Base-by-base conservation (phyloP, 2,888 invertebrate species). In the Tetanocera ferruginea region DNA sequence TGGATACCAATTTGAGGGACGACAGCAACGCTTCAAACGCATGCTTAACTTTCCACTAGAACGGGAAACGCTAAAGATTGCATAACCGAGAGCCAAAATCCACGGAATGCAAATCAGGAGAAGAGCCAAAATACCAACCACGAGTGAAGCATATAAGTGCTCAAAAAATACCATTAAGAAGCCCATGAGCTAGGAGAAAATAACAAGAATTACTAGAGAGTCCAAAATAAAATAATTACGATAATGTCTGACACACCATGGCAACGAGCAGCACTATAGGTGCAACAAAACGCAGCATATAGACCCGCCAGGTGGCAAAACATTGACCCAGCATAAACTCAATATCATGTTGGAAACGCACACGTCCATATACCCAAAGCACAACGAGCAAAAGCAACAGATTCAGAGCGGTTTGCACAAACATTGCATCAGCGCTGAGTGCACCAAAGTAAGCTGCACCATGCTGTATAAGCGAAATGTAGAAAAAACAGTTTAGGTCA, bases 291-390 rank as follows among this genome's bases (percentile, higher is more conserved):
- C 89, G 85, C 19, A 89, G 73, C 5, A 87, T 76, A 66, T 86
- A 86, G 5, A 89, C 78, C 81, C 86, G 88, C 83, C 90, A 91
- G 31, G 91, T 90, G 17, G 84, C 81, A 62, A 95, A 88, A 4
- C 92, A 92, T 78, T 91, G 91, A 0, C 93, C 92, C 93, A 95
- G 93, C 95, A 95, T 95, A 87, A 95, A 95, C 82, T 93, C 91
- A 0, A 95, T 89, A 84, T 95, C 95, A 17, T 91, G 89, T 57
- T 92, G 91, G 76, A 95, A 92, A 73, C 91, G 91, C 5, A 91
- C 87, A 1, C 92, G 90, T 82, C 97, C 97, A 85, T 97, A 97
- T 49, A 94, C 93, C 94, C 96, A 97, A 1, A 95, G 93, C 0
- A 97, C 93, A 2, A 95, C 94, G 64, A 95, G 88, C n/a, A 96